Conservation (phyloP, 2,888 invertebrate species). For the Acholoe squamosa region DNA sequence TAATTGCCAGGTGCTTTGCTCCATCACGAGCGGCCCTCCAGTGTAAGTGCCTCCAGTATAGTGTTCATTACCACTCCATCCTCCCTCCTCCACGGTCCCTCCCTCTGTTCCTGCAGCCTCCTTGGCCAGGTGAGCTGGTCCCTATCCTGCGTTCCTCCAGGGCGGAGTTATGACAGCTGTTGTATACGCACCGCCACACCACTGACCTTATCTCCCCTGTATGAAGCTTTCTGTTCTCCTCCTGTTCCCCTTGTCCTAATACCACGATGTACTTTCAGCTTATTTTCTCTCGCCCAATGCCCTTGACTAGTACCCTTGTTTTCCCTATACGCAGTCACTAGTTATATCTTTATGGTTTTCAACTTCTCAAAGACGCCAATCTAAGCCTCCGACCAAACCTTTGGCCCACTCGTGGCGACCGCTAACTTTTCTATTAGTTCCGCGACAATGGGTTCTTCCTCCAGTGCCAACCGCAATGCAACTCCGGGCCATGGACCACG, state of each 20-base stretch:
- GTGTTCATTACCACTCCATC: slow-evolving; percentile 37
- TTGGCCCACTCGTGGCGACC: neutral
- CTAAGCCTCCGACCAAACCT: neutral
- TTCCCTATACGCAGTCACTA: neutral
- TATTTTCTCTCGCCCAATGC: neutral
- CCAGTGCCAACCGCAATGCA: neutral
- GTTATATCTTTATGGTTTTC: neutral
- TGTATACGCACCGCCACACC: neutral
- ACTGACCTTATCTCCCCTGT: neutral
- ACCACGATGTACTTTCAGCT: neutral
- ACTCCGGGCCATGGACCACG: neutral
- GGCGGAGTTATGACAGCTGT: slow-evolving; percentile 26
- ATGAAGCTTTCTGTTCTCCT: neutral
- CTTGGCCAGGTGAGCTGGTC: neutral
- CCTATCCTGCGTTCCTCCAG: neutral
- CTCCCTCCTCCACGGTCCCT: neutral
- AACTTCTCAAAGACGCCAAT: neutral
- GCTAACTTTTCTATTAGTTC: slow-evolving; percentile 1
- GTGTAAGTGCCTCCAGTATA: slow-evolving; percentile 13
- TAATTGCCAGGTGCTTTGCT: slow-evolving; percentile 41
- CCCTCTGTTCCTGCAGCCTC: neutral
- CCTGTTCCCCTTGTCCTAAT: neutral
- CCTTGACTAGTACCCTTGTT: neutral
- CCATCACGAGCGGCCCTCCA: neutral
- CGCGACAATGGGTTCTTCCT: neutral